Evolutionary conservation across 2,888 invertebrate species (phyloP).

Genomic region (Baronia brevicornis): DNA sequence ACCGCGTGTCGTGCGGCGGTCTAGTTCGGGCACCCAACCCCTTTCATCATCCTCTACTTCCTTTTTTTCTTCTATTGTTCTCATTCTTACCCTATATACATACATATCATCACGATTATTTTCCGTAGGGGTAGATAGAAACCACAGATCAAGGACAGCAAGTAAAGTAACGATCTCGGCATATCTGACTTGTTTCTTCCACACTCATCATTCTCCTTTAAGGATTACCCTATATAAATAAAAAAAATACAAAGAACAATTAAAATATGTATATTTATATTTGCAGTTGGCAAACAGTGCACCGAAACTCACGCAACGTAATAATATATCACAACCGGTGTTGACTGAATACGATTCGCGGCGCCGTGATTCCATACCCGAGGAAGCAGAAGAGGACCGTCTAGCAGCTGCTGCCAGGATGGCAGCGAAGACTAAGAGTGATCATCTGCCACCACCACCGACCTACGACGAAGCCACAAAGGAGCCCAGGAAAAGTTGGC

Average conservation of each 20-base stretch:
- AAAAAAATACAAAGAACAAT: neutral
- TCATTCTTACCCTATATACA: no score
- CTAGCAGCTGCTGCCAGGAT: constrained; percentile 39
- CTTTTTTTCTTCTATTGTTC: no score
- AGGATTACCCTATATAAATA: neutral
- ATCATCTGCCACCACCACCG: constrained; percentile 53
- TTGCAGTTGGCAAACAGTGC: constrained; percentile 77
- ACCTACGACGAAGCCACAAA: constrained; percentile 59
- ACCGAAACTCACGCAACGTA: constrained; percentile 75
- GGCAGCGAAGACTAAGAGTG: constrained; percentile 54
- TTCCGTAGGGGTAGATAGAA: no score
- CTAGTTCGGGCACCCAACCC: no score
- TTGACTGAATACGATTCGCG: constrained; percentile 75
- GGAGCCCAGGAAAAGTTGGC: constrained; percentile 69
- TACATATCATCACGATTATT: no score
- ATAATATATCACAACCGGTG: constrained; percentile 77
- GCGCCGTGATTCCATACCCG: constrained; percentile 78
- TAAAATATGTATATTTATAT: constrained; percentile 10
- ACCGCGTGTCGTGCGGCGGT: no score
- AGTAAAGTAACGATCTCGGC: no score
- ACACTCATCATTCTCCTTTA: no score
- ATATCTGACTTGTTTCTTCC: no score
- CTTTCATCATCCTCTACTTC: no score
- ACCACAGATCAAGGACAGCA: no score
- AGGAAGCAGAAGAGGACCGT: constrained; percentile 72